Evolutionary conservation across 37 sponge, comb jelly and placozoan species (phyloP), one percentile per base, ranked within the genome.

Genomic region (Oopsacas minuta): DNA sequence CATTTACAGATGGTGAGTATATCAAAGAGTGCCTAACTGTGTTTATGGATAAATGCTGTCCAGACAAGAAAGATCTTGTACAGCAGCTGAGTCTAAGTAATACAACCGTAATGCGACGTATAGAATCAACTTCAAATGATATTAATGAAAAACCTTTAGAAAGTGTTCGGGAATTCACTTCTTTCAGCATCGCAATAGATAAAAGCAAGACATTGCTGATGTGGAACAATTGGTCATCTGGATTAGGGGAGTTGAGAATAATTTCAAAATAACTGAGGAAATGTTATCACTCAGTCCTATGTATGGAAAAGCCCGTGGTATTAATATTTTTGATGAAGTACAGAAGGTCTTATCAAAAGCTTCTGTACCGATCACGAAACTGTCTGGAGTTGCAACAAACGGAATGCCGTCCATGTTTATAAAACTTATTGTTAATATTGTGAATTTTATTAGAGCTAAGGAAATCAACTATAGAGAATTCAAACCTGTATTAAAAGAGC

Each of bases 1-100:
- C 75, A n/a, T 61, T 46, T 61, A 61, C 75, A 12, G 75, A 61
- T 12, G 75, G 75, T 61, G 75, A 61, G 22, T 61, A 61, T n/a
- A 61, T 61, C 7, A 61, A 61, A 12, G 75, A 61, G 75, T 61
- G 75, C 30, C 75, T 42, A 17, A 15, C 8, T 61, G 75, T 20
- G 22, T 61, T 61, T 12, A 12, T 12, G 7, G 75, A 12, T 61
- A 3, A 61, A 25, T 61, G 17, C 22, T 25, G 75, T 61, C 75
- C 75, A 61, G 75, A 61, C 75, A 61, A 61, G 22, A 61, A n/a
- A n/a, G n/a, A n/a, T n/a, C n/a, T n/a, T n/a, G n/a, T n/a, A n/a
- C n/a, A n/a, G n/a, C n/a, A n/a, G 51, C 51, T 46, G 17, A 46
- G 17, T 46, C 51, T 46, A 22, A 46, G 51, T 46, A 17, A 46